Base-by-base conservation (phyloP, 2,113 vertebrate species). In the Azemiops feae region DNA sequence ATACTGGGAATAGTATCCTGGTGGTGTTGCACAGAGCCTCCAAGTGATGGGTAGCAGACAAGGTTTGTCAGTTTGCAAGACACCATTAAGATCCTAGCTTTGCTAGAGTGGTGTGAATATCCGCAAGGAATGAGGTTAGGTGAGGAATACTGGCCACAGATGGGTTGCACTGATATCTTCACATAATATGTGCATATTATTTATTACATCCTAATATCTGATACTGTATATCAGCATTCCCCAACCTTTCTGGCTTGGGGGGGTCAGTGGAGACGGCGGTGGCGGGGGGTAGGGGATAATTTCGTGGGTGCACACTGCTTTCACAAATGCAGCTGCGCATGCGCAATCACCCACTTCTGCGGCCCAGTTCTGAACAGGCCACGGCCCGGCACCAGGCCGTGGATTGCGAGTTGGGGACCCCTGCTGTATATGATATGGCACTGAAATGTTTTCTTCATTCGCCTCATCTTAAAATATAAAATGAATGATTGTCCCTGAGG, bases 251-350 rank as follows among this genome's bases (percentile, higher is more conserved):
- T 16, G 12, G 64, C 5, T 64, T 69, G 1, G 30, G 2, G 2
- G 30, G 5, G 30, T 0, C 45, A 69, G 14, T 16, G 30, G 64
- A 34, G 12, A 9, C 3, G 4, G 45, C 8, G 47, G 8, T 50
- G 47, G n/a, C n/a, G n/a, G 47, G 2, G 30, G 4, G 11, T 4
- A 5, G 0, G 30, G 30, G 12, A 14, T n/a, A 14, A 1, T 14
- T 69, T 16, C 1, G 0, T 0, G 1, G 30, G 30, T 16, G 12
- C 0, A 1, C 30, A 69, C 2, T 3, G 0, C 64, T 69, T 69
- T n/a, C 12, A 69, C 12, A n/a, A n/a, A 69, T 69, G 64, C 30
- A 69, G 64, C 5, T 69, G 30, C 12, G 5, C 12, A 16, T 5
- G 30, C n/a, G 2, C 43, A 69, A 12, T 69, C 12, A n/a, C 0